Conservation (phyloP, 2,113 vertebrate genomes). For the Cervus canadensis region DNA sequence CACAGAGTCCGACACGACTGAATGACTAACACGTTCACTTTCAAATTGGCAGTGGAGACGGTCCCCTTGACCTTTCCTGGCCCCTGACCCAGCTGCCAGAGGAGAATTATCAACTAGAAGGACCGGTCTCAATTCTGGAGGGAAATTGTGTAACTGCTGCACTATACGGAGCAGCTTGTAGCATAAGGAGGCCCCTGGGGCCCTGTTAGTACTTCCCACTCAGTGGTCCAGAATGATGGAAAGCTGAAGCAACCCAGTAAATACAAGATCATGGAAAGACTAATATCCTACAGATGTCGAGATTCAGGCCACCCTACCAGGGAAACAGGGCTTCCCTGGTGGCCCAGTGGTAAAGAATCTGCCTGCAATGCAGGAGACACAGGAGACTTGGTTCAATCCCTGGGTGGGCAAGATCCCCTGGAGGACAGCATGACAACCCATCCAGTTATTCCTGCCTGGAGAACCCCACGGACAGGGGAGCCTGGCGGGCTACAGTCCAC, state of each 20-base stretch:
- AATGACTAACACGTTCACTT: not conserved
- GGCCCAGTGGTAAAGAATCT: not conserved
- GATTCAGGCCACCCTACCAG: too few relatives aligned
- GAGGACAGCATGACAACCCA: not conserved
- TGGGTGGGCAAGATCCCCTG: not conserved
- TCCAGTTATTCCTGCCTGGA: not conserved
- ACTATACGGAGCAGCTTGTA: rapidly evolving
- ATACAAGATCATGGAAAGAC: not conserved
- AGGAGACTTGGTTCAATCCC: not conserved
- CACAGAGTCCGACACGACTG: not conserved
- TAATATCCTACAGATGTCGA: too few relatives aligned
- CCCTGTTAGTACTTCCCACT: not conserved
- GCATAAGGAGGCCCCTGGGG: not conserved
- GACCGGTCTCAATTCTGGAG: not conserved
- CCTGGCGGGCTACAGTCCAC: not conserved
- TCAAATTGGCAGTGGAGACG: not conserved
- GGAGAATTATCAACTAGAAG: rapidly evolving
- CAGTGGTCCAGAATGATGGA: not conserved
- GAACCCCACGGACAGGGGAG: not conserved
- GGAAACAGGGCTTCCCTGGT: not conserved
- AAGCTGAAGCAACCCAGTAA: not conserved
- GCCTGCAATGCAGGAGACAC: not conserved
- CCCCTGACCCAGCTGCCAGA: not conserved
- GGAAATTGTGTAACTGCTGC: rapidly evolving
- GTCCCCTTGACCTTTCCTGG: not conserved